A percentile compares a stretch with the other conserved stretches of the same genome.
Evolutionary conservation across 2,113 vertebrate species (phyloP).

Genomic region (Dinomys branickii): DNA sequence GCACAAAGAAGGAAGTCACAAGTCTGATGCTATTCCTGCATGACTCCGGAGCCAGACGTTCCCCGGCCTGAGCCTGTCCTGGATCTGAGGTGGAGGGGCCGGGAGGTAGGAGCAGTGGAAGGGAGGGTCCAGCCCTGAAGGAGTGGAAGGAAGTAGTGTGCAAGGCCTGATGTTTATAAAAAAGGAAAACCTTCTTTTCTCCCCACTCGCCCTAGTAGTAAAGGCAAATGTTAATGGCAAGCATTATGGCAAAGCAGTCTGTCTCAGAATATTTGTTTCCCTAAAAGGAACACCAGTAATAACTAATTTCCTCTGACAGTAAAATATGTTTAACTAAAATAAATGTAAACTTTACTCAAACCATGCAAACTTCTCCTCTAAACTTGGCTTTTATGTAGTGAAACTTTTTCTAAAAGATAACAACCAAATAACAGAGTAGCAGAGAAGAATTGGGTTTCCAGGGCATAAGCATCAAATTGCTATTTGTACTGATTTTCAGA

Average conservation of each 20-base stretch:
- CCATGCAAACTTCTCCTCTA: not conserved
- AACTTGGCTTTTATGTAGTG: conserved; percentile 47
- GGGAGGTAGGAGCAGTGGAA: not conserved
- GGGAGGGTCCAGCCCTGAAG: not conserved
- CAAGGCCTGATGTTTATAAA: not conserved
- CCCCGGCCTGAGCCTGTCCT: not conserved
- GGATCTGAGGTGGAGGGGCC: not conserved
- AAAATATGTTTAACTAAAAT: conserved; percentile 33
- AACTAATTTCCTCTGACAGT: conserved; percentile 40
- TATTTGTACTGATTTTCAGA: conserved; percentile 77
- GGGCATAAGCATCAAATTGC: conserved; percentile 63
- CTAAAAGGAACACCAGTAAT: not conserved
- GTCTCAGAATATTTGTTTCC: conserved; percentile 14
- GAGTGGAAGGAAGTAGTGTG: not conserved
- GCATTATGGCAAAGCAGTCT: not conserved
- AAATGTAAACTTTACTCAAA: conserved; percentile 26
- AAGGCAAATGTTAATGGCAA: not conserved
- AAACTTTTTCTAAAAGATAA: conserved; percentile 33
- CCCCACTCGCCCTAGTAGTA: not conserved
- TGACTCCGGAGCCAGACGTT: not conserved
- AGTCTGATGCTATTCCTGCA: not conserved
- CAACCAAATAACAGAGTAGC: conserved; percentile 2
- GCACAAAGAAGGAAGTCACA: not conserved
- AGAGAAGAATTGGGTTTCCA: conserved; percentile 42
- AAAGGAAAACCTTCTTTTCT: not conserved